These are phyloP conservation scores for Aleiodes alternator DNA, from an alignment of 2,888 invertebrate species.

Conservation along the genomic window DNA sequence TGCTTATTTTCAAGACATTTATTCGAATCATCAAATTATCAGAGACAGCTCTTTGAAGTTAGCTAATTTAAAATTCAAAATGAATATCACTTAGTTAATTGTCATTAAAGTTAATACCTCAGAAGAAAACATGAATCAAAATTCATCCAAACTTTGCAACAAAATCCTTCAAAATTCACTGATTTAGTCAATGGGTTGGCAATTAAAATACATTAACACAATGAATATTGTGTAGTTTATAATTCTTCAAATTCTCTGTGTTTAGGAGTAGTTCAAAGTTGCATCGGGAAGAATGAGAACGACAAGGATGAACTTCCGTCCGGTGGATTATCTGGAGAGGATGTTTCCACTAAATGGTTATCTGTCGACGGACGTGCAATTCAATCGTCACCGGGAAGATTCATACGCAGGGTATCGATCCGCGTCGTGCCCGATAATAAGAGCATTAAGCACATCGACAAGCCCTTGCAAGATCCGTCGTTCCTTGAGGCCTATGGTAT, in stretches of 20 bases:
- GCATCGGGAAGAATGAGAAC: slow-evolving; percentile 57
- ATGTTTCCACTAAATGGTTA: slow-evolving; percentile 45
- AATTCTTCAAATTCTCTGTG: too few species aligned
- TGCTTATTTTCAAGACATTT: background rate
- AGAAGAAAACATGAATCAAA: slow-evolving; percentile 36
- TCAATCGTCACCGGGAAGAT: slow-evolving; percentile 52
- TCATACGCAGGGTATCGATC: slow-evolving; percentile 62
- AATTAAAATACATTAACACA: slow-evolving; percentile 41
- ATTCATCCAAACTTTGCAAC: slow-evolving; percentile 13
- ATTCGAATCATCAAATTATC: background rate
- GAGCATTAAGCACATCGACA: slow-evolving; percentile 51
- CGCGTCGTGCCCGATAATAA: slow-evolving; percentile 64
- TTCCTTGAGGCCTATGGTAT: slow-evolving; percentile 68
- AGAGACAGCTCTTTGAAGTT: slow-evolving; percentile 15
- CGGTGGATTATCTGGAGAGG: slow-evolving; percentile 40
- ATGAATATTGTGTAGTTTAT: slow-evolving; percentile 18
- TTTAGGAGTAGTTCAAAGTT: slow-evolving; percentile 63
- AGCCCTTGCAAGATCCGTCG: slow-evolving; percentile 54
- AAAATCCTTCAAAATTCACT: slow-evolving; percentile 35
- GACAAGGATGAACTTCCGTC: slow-evolving; percentile 49
- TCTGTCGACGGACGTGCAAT: slow-evolving; percentile 46
- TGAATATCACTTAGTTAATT: slow-evolving; percentile 43
- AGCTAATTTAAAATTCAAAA: background rate
- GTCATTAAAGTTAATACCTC: background rate
- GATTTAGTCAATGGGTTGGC: slow-evolving; percentile 78